Percentiles rank a stretch among this genome's conserved stretches.
Conservation (phyloP, 2,113 vertebrate genomes). For the Psephotus haematonotus region DNA sequence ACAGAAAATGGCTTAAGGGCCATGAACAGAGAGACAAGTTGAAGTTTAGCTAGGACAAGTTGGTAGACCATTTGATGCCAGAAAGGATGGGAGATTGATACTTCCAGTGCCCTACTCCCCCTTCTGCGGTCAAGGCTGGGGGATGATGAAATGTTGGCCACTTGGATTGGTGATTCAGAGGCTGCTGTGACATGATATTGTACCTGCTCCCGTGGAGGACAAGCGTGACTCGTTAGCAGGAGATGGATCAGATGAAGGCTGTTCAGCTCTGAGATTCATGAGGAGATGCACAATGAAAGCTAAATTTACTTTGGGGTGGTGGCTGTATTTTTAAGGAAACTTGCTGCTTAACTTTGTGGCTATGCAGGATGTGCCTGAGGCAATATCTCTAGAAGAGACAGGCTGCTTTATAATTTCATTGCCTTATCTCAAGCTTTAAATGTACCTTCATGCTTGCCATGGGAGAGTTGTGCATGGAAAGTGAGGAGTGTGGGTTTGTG, state of each 20-base stretch:
- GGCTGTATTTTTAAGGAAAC: not conserved
- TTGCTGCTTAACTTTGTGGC: not conserved
- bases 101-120: not conserved
- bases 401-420: too few relatives aligned
- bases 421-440: not conserved
- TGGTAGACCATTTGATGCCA: not conserved
- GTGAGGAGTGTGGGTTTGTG: not conserved
- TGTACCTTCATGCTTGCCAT: too few relatives aligned
- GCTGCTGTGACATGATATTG: not conserved
- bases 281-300: not conserved
- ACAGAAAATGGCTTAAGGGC: not conserved
- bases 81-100: not conserved
- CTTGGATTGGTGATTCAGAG: not conserved
- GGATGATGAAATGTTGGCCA: accelerated
- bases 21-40: not conserved
- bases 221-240: accelerated
- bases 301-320: not conserved
- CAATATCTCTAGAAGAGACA: not conserved
- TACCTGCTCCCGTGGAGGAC: not conserved
- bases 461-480: not conserved
- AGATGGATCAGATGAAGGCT: not conserved
- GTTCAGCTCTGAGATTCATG: accelerated
- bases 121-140: not conserved
- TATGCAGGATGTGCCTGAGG: not conserved
- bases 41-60: not conserved